A percentile compares a stretch with the other conserved stretches of the same genome.
These are phyloP conservation scores for Danionella dracula DNA, from an alignment of 2,797 vertebrate genomes.

Conservation along the genomic window DNA sequence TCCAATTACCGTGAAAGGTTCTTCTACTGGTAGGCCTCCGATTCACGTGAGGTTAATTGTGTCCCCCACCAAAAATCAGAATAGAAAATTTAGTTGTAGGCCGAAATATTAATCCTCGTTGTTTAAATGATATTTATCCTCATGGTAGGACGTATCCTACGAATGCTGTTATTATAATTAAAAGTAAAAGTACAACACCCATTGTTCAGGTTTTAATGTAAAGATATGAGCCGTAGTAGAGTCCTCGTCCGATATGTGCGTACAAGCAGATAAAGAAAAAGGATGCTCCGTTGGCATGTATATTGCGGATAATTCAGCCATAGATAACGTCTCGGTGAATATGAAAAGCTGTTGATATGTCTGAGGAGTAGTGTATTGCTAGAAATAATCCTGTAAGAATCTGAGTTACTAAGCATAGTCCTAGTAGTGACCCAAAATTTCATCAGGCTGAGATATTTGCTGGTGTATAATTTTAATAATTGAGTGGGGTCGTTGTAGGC, in stretches of 20 bases:
- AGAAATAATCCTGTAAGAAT: slow-evolving; percentile 39
- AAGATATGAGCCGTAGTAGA: slow-evolving; percentile 39
- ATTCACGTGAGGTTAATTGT: too few relatives aligned
- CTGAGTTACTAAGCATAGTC: neutral
- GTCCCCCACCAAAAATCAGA: too few relatives aligned
- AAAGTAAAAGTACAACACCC: neutral
- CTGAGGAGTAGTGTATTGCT: slow-evolving; percentile 49
- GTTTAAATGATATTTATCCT: neutral
- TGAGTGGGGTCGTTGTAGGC: slow-evolving; percentile 51
- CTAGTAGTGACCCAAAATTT: slow-evolving; percentile 52
- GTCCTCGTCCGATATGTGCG: slow-evolving; percentile 14
- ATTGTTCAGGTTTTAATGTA: slow-evolving; percentile 45
- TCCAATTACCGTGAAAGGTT: too few relatives aligned
- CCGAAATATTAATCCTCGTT: too few relatives aligned
- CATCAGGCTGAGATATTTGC: slow-evolving; percentile 48
- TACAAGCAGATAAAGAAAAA: slow-evolving; percentile 59
- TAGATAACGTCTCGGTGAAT: slow-evolving; percentile 53
- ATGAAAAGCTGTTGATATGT: slow-evolving; percentile 43
- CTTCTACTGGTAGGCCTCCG: too few relatives aligned
- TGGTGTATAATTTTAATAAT: slow-evolving; percentile 40
- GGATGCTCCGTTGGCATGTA: slow-evolving; percentile 43
- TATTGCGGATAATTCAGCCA: slow-evolving; percentile 41
- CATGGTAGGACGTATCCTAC: neutral
- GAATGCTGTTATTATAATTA: neutral
- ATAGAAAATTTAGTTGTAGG: too few relatives aligned